Conservation (phyloP, 2,113 vertebrate species). For the Ctenodactylus gundi region DNA sequence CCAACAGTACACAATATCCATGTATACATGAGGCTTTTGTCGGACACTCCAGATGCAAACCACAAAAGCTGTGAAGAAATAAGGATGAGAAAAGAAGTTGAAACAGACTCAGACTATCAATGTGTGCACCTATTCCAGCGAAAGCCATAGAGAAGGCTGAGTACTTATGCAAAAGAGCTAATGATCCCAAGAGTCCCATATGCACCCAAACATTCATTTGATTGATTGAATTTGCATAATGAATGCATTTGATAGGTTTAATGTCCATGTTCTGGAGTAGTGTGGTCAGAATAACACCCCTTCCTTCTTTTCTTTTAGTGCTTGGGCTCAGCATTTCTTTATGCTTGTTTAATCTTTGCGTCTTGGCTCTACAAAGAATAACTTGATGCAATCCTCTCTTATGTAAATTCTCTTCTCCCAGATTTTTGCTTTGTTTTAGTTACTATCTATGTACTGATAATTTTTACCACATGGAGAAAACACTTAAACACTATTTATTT, state of each 20-base stretch:
- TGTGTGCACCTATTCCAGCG: not conserved
- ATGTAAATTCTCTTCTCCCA: slow-evolving; percentile 51
- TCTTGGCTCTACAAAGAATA: slow-evolving; percentile 55
- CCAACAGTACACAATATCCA: no score
- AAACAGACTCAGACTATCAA: not conserved
- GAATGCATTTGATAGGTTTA: not conserved
- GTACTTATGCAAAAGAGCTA: not conserved
- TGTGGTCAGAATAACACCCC: no score
- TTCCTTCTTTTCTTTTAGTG: not conserved
- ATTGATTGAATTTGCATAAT: not conserved
- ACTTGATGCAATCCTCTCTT: slow-evolving; percentile 46
- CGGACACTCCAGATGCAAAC: no score
- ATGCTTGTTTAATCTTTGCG: slow-evolving; percentile 43
- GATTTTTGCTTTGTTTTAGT: slow-evolving; percentile 69
- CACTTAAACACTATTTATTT: slow-evolving; percentile 57
- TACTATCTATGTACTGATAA: slow-evolving; percentile 49
- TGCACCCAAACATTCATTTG: not conserved
- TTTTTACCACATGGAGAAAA: slow-evolving; percentile 70
- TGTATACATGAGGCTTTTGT: no score
- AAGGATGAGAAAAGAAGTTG: not conserved
- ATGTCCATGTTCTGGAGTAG: not conserved
- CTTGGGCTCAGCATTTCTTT: not conserved
- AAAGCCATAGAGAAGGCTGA: not conserved
- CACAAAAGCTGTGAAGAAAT: no score
- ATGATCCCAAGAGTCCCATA: not conserved